Evolutionary conservation across 2,888 invertebrate genomes (phyloP), one percentile per base, ranked within the genome.

Genomic region (Eumerus sabulonum): DNA sequence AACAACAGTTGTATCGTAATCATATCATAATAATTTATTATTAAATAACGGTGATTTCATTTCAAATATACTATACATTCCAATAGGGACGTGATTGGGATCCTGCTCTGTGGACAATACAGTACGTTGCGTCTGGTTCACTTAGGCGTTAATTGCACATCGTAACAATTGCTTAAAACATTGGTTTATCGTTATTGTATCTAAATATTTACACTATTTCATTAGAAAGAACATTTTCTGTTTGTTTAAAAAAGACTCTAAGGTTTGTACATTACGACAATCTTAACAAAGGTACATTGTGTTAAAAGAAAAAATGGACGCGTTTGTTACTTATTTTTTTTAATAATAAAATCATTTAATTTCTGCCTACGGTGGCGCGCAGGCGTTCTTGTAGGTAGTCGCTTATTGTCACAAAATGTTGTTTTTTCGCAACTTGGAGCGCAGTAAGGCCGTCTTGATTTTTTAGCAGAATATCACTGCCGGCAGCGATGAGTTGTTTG

Each of bases 371-470:
- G 7, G 70, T 51, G 11, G 53, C 47, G 9, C 76, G 67, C 71
- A 86, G 72, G 12, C 86, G 85, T 18, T 89, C 89, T 74, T 87
- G 86, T 62, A 89, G 82, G 79, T 89, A 89, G 66, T 89, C 89
- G 57, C 86, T 87, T 63, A 89, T 88, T 42, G 88, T 86, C 62
- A 84, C 83, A 82, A 86, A 89, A 72, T 89, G 88, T 82, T 89
- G 88, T 54, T 88, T 86, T 42, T 87, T 85, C 1, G 95, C 95
- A 76, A 93, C 90, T 85, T 93, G 93, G 60, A 91, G 88, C 14
- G 95, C 90, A 0, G 93, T 93, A 57, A 91, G 90, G 1, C 93
- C 93, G 72, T 94, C 95, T 88, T 93, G 93, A 87, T 96, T 95
- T 86, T 91, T 91, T 79, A 94, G 85, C 81, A 89, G 90, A 50